A percentile compares a stretch with the other conserved stretches of the same genome.
These are phyloP conservation scores for Drosophila subobscura DNA, from an alignment of 1,140 invertebrate species.

Conservation along the genomic window DNA sequence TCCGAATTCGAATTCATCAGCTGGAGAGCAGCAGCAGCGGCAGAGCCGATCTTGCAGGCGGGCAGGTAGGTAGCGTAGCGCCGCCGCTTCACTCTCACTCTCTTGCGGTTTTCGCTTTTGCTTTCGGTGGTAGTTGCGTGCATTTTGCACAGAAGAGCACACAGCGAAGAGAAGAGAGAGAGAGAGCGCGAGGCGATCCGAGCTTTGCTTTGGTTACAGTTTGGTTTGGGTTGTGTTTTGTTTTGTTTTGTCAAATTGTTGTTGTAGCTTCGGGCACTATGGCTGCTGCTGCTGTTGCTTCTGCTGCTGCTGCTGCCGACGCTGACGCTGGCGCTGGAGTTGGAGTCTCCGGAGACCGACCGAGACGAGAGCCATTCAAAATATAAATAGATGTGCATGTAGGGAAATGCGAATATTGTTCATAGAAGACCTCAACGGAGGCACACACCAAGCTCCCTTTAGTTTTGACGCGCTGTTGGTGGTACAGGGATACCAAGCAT, in stretches of 20 bases:
- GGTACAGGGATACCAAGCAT: constrained; percentile 78
- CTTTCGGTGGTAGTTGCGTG: constrained; percentile 63
- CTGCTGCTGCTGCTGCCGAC: neutral
- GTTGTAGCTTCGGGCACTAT: constrained; percentile 21
- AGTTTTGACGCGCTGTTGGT: constrained; percentile 79
- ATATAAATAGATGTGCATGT: constrained; percentile 84
- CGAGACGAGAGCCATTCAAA: constrained; percentile 70
- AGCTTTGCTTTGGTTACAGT: constrained; percentile 40
- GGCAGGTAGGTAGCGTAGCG: constrained; percentile 1
- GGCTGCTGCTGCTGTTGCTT: constrained; percentile 14
- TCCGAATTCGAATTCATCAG: constrained; percentile 30
- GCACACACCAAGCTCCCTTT: constrained; percentile 77
- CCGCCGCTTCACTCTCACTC: constrained; percentile 64
- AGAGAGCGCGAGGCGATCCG: neutral
- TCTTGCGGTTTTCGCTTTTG: constrained; percentile 64
- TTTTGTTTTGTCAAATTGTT: constrained; percentile 53
- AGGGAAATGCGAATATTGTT: constrained; percentile 83
- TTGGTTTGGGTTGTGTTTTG: constrained; percentile 26
- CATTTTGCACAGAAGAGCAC: constrained; percentile 71
- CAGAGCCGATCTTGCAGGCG: constrained; percentile 15
- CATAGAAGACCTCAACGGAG: constrained; percentile 83
- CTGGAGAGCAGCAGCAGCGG: constrained; percentile 19
- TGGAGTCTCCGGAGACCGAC: constrained; percentile 44
- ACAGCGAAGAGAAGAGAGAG: constrained; percentile 26
- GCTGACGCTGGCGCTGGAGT: constrained; percentile 41